A percentile compares a stretch with the other conserved stretches of the same genome.
Conservation (phyloP, 2,797 vertebrate species). For the Cirrhinus molitorella region DNA sequence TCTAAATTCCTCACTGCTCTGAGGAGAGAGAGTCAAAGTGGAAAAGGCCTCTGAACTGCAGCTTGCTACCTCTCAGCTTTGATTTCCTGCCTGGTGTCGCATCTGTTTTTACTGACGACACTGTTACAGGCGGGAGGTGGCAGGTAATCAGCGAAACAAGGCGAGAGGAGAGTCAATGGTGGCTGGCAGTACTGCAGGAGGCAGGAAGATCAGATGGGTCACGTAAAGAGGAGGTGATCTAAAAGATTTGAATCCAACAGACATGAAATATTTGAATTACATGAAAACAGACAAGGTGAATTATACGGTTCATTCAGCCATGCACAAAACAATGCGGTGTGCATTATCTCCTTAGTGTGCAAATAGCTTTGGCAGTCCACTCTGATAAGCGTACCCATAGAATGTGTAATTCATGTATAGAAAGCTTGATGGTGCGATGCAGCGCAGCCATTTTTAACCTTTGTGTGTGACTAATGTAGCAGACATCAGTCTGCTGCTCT, state of each 20-base stretch:
- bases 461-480: slow-evolving; percentile 32
- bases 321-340: slow-evolving; percentile 28
- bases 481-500: slow-evolving; percentile 67
- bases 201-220: slow-evolving; percentile 41
- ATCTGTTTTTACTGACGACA: slow-evolving; percentile 48
- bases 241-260: slow-evolving; percentile 4
- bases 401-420: slow-evolving; percentile 39
- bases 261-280: slow-evolving; percentile 31
- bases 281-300: slow-evolving; percentile 46
- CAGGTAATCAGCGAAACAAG: slow-evolving; percentile 38
- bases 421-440: background rate
- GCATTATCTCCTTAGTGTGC: slow-evolving; percentile 24
- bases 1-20: slow-evolving; percentile 37
- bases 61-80: slow-evolving; percentile 28
- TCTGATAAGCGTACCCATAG: slow-evolving; percentile 5
- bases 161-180: background rate
- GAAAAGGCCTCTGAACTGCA: slow-evolving; percentile 35
- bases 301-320: slow-evolving; percentile 41
- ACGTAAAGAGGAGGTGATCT: slow-evolving; percentile 38
- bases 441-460: background rate
- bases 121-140: slow-evolving; percentile 17
- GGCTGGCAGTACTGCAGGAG: slow-evolving; percentile 3
- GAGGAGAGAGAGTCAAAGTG: background rate
- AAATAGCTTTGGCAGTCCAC: slow-evolving; percentile 22
- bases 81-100: slow-evolving; percentile 20